Evolutionary conservation across 2,888 invertebrate genomes (phyloP), one percentile per base, ranked within the genome.

Genomic region (Chironomus riparius): DNA sequence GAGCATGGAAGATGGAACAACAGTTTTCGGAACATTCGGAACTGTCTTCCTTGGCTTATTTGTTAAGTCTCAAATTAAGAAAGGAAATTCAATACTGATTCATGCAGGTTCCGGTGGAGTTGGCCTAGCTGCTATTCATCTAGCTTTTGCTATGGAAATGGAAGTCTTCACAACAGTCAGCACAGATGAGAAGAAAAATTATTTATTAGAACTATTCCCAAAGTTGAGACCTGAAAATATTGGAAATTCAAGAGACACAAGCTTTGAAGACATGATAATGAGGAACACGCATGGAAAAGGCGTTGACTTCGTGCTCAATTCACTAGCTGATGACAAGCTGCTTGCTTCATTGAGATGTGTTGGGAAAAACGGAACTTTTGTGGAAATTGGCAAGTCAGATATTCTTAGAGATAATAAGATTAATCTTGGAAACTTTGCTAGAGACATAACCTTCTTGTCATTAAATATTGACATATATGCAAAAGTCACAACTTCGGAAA

Each of bases 291-390:
- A 89, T 5, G 94, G 95, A 13, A 86, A 86, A 79, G 95, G 95
- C 38, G 95, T 96, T 0, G 92, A 96, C 81, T 82, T 95, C 47
- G 91, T 95, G 38, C 85, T 93, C 15, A 96, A 96, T 83, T 94
- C 94, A 0, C 84, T 96, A 65, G 89, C 94, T 0, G 94, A 93
- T 79, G 94, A 95, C 61, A 95, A 95, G 82, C 86, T 95, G 0
- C 87, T 86, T 85, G 86, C 86, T 0, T 86, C 86, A 2, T 85
- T 86, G 2, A 82, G 86, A 2, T 88, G 88, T 78, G 82, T 88
- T 15, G 86, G 84, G 22, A 84, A 84, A 80, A 85, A 86, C 68
- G 88, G 92, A 12, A 86, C 91, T 3, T 92, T 92, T 86, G 85
- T 92, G 77, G 92, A 92, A 84, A 92, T 92, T 78, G 92, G 92